Evolutionary conservation across 2,113 vertebrate genomes (phyloP), one percentile per base, ranked within the genome.

Genomic region (Ptyas mucosa): DNA sequence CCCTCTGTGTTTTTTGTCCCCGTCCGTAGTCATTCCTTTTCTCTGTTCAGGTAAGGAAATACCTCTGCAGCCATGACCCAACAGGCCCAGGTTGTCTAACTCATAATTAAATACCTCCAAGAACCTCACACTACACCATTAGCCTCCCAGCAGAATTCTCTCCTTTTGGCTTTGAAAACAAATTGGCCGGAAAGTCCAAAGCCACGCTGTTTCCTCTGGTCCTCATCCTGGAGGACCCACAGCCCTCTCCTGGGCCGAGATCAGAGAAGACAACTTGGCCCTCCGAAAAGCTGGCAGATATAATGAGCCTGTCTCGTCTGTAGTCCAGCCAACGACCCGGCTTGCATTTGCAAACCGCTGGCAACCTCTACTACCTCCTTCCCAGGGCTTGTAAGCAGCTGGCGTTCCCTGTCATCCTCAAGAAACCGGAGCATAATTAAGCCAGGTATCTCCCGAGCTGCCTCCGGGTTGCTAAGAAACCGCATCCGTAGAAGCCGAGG

Each of bases 391-490:
- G 89, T 29, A 52, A 53, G 21, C 18, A 18, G 57, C 10, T 46
- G 2, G 46, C 34, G 3, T 64, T 54, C 11, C 89, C 69, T 90
- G 54, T 86, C 10, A 43, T 64, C 88, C 21, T 43, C 39, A 12
- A 64, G 23, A 53, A 93, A 64, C 29, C 29, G 90, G 89, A 81
- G 54, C 75, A n/a, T 90, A 93, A 90, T 93, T 89, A 90, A 93
- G 88, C 53, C 52, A 86, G 55, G 92, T 34, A 29, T 23, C 89
- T 87, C 92, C 49, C 26, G 14, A 53, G 92, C 23, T 24, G 46
- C 55, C 15, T 29, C 34, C 3, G 2, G 89, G 92, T 93, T 93
- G 92, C 92, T 93, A 87, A 93, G 89, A 53, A 93, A 93, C 92
- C 14, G 55, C 49, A 1, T 90, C 86, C 12, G 55, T 24, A 61